phyloP scores from a whole-genome alignment of 2,797 vertebrate genomes.

The Falco peregrinus region DNA sequence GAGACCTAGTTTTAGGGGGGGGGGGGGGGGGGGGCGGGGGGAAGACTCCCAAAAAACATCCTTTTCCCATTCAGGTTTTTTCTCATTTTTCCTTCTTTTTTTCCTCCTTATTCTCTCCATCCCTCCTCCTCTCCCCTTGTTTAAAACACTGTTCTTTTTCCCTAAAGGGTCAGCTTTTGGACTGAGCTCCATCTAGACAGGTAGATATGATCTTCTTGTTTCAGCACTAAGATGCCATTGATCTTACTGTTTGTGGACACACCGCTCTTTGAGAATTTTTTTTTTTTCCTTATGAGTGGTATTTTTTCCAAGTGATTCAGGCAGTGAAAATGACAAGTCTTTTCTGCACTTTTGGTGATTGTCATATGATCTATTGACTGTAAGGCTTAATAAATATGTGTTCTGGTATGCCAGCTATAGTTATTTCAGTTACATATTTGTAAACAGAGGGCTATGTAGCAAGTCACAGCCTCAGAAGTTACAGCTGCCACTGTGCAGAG shows the following conservation, averaged over 20 bases:
- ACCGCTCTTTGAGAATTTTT: neutral
- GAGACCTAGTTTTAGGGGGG: neutral
- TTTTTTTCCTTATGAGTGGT: neutral
- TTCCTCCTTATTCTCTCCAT: neutral
- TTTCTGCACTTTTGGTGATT: neutral
- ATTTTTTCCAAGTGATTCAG: neutral
- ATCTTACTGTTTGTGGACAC: neutral
- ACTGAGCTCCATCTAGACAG: neutral
- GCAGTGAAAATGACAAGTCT: neutral
- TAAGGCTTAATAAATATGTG: neutral
- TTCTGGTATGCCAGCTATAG: neutral
- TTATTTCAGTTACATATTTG: neutral
- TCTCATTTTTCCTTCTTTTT: neutral
- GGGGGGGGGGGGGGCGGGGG: too few species aligned
- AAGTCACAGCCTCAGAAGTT: neutral
- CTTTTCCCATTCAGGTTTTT: neutral
- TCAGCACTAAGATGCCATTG: neutral
- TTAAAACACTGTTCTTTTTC: neutral
- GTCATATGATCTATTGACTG: rapidly evolving
- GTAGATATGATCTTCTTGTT: neutral
- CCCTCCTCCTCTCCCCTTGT: neutral
- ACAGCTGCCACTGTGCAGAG: neutral
- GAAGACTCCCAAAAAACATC: neutral
- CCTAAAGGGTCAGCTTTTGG: neutral
- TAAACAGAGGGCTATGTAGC: neutral